A percentile compares a stretch with the other conserved stretches of the same genome.
Conservation (phyloP, 2,797 vertebrate genomes). For the Xiphophorus birchmanni region DNA sequence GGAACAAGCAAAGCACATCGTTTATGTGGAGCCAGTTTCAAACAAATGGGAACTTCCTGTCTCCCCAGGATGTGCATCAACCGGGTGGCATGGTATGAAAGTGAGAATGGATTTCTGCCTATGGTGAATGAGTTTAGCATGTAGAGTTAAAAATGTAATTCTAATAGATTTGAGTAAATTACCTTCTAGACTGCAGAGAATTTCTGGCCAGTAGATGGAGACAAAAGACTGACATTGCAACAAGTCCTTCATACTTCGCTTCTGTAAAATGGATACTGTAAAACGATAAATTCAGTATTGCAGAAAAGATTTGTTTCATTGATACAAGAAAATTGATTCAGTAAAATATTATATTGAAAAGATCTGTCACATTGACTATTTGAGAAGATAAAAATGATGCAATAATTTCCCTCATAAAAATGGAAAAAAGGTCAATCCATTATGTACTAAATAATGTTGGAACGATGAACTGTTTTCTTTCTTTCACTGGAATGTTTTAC, state of each 20-base stretch:
- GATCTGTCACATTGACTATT: not conserved
- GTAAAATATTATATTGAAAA: not conserved
- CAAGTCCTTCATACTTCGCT: not conserved
- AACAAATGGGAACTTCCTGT: conserved; percentile 52
- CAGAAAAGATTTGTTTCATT: not conserved
- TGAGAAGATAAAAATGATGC: conserved; percentile 6
- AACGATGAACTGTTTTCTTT: conserved; percentile 14
- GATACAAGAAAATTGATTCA: not conserved
- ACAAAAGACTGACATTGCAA: conserved; percentile 54
- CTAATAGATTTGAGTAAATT: not conserved
- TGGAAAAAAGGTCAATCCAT: conserved; percentile 8
- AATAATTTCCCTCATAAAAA: conserved; percentile 8
- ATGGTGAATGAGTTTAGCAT: not conserved
- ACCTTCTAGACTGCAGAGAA: not conserved
- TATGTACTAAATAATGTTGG: conserved; percentile 7
- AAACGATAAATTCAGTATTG: not conserved
- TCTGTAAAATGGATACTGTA: not conserved
- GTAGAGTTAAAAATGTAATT: not conserved
- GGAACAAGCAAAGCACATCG: conserved; percentile 49
- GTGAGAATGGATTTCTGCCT: not conserved
- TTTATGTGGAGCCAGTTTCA: conserved; percentile 51
- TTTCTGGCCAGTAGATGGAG: conserved; percentile 70
- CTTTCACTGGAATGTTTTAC: conserved; percentile 29
- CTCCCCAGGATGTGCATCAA: conserved; percentile 37
- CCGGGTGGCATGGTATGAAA: conserved; percentile 41